Conservation (phyloP, 2,888 invertebrate genomes). For the Pollenia labialis region DNA sequence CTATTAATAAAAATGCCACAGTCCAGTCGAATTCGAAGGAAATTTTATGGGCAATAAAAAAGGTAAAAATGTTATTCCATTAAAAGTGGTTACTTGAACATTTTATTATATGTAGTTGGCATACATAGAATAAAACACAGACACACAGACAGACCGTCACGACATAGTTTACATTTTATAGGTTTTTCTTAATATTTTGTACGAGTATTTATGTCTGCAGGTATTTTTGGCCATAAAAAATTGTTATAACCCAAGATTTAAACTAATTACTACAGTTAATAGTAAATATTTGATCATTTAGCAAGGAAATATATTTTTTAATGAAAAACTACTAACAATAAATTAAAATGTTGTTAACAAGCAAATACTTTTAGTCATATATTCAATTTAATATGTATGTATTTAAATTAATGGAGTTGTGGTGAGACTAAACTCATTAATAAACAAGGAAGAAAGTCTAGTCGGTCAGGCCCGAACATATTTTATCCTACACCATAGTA, state of each 20-base stretch:
- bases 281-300: constrained; percentile 18
- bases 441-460: background rate
- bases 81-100: constrained; percentile 17
- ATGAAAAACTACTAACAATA: constrained; percentile 19
- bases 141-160: constrained; percentile 14
- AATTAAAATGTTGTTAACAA: constrained; percentile 33
- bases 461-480: no score
- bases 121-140: background rate
- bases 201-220: constrained; percentile 7
- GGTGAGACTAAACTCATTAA: constrained; percentile 23
- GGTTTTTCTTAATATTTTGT: constrained; percentile 31
- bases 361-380: constrained; percentile 23
- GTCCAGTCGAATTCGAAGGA: constrained; percentile 55
- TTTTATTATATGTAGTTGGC: constrained; percentile 17
- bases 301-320: constrained; percentile 12
- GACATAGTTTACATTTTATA: constrained; percentile 53
- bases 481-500: no score
- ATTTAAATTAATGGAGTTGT: constrained; percentile 15
- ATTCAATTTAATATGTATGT: background rate
- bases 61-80: constrained; percentile 25
- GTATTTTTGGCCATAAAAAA: constrained; percentile 11
- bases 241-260: constrained; percentile 3
- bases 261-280: background rate
- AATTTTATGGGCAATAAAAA: constrained; percentile 58
- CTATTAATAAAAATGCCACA: constrained; percentile 11